Conservation (phyloP, 2,797 vertebrate species). For the Notamacropus eugenii region DNA sequence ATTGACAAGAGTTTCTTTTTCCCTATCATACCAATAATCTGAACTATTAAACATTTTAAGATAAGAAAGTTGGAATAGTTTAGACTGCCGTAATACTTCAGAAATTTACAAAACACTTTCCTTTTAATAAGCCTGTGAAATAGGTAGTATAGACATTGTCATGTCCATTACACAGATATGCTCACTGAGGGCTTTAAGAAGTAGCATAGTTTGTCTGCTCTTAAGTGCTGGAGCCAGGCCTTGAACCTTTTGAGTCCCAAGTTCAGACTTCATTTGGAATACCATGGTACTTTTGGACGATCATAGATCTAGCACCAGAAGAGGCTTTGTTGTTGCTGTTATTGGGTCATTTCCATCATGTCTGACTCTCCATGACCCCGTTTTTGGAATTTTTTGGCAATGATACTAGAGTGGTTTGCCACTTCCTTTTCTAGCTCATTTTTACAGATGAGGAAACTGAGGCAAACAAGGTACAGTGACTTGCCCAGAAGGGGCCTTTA, state of each 20-base stretch:
- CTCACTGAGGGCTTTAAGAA: background rate
- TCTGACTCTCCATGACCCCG: background rate
- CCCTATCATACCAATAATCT: too few relatives aligned
- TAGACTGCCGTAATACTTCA: too few relatives aligned
- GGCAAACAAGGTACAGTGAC: background rate
- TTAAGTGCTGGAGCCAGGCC: background rate
- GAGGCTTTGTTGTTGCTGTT: background rate
- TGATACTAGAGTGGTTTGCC: background rate
- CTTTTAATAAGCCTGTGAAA: too few relatives aligned
- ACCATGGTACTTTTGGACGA: background rate
- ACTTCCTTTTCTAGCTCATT: background rate
- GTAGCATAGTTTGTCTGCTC: background rate
- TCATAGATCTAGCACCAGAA: background rate
- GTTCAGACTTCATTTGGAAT: background rate
- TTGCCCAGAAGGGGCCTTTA: background rate
- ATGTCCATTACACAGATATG: background rate
- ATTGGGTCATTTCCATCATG: background rate
- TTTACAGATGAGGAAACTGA: background rate
- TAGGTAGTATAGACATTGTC: too few relatives aligned
- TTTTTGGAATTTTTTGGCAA: background rate
- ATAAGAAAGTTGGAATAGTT: too few relatives aligned
- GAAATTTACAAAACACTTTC: too few relatives aligned
- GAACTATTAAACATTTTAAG: too few relatives aligned
- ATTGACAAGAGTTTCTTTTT: too few relatives aligned
- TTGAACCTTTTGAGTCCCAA: background rate